Base-by-base conservation (phyloP, 2,113 vertebrate species). In the Misgurnus anguillicaudatus region DNA sequence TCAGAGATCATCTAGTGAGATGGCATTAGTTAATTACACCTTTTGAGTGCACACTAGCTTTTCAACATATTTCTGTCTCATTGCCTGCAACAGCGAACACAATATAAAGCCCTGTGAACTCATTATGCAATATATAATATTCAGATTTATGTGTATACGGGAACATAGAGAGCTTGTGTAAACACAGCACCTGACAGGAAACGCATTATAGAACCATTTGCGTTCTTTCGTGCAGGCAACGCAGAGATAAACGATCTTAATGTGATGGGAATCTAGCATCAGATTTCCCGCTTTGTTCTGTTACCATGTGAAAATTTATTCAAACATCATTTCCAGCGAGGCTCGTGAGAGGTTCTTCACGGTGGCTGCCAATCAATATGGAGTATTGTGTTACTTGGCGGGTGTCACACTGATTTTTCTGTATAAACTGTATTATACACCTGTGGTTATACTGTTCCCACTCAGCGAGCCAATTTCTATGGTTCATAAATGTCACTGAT, bases 401-500 rank as follows among this genome's bases (percentile, higher is more conserved):
- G 60, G 73, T 53, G 4, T 64, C 17, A 9, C 16, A 31, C 2
- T 9, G 5, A 24, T 71, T 55, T 55, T 55, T 4, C n/a, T 45
- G 31, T 73, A 6, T 60, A 60, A 61, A 6, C 70, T 53, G 17
- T 51, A 16, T 76, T 51, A 4, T 53, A 39, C 9, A 51, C 58
- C 31, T 68, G 65, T 64, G 71, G 41, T 48, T 62, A 41, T 74
- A 62, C 24, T 3, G 61, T 53, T 63, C 24, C 16, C 24, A 4
- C 21, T 51, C 61, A 19, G 24, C 6, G 17, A 73, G 70, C 19
- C n/a, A 31, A 45, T 73, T 19, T 73, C 5, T 64, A 24, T 76
- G 42, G 42, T 63, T 11, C 47, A 64, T 76, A 76, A 76, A 64
- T 76, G 73, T 39, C 61, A 76, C 41, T 51, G 45, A 76, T 64